Percentiles rank a stretch among this genome's conserved stretches.
Conservation (phyloP, 2,888 invertebrate species). For the Harpagoxenus sublaevis region DNA sequence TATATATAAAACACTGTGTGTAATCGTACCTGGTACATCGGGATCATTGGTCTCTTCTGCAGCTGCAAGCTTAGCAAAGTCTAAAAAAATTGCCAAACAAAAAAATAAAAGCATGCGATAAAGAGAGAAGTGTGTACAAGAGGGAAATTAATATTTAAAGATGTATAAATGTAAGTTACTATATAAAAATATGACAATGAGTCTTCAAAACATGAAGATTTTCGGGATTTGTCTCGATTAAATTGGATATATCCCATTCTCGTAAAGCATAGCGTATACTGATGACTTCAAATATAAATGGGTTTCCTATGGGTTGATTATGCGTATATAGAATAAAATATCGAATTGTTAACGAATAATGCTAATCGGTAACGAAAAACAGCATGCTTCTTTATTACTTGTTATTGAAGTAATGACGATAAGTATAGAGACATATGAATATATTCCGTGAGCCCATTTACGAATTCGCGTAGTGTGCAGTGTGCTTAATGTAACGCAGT, state of each 20-base stretch:
- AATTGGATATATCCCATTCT: conserved; percentile 16
- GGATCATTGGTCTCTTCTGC: conserved; percentile 81
- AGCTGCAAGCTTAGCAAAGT: conserved; percentile 85
- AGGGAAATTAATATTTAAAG: conserved; percentile 62
- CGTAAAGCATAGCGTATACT: not conserved
- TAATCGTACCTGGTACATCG: conserved; percentile 82
- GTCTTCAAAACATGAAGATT: conserved; percentile 10
- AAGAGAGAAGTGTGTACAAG: conserved; percentile 69
- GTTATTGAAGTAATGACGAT: conserved; percentile 41
- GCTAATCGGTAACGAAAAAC: conserved; percentile 43
- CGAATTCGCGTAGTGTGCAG: conserved; percentile 32
- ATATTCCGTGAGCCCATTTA: conserved; percentile 34
- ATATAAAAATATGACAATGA: conserved; percentile 10
- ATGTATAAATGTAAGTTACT: conserved; percentile 38
- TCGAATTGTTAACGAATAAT: conserved; percentile 32
- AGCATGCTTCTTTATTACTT: conserved; percentile 62
- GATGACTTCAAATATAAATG: conserved; percentile 51
- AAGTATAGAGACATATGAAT: conserved; percentile 56
- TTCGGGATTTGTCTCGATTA: conserved; percentile 28
- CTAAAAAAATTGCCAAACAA: conserved; percentile 84
- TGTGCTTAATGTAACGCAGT: conserved; percentile 31
- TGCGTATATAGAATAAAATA: conserved; percentile 2
- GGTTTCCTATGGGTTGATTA: not conserved
- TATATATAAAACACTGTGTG: conserved; percentile 25
- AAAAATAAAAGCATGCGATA: conserved; percentile 84